A percentile compares a stretch with the other conserved stretches of the same genome.
Conservation (phyloP, 2,797 vertebrate species). For the Pangasius macronema region DNA sequence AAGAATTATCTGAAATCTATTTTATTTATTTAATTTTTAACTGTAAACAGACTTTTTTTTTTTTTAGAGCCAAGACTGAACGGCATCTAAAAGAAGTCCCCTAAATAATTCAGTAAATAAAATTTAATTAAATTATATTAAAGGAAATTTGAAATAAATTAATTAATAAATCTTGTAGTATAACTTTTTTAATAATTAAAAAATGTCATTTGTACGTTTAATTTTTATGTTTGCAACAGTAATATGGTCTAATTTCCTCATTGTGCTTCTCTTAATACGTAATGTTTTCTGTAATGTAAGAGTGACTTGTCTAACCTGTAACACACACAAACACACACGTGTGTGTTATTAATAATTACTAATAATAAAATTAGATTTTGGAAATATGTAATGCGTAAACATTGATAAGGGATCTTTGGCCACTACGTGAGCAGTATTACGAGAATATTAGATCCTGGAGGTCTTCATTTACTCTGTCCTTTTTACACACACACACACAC, state of each 20-base stretch:
- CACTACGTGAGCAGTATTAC: background rate
- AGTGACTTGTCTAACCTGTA: background rate
- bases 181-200: too few species aligned
- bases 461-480: constrained; percentile 40
- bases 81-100: background rate
- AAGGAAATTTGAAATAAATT: background rate
- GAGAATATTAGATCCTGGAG: constrained; percentile 29
- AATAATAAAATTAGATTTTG: background rate
- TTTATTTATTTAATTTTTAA: background rate
- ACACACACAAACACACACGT: too few species aligned
- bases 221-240: background rate
- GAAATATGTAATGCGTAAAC: background rate
- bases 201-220: background rate
- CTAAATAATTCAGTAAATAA: background rate
- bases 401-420: background rate
- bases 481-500: constrained; percentile 27
- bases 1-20: background rate
- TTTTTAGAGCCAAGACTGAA: background rate
- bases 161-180: background rate
- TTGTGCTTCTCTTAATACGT: background rate
- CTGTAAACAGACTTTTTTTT: background rate
- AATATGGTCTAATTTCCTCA: background rate
- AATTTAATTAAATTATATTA: background rate
- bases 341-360: background rate
- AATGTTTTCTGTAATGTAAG: background rate